These are phyloP conservation scores for Amazona ochrocephala DNA, from an alignment of 2,797 vertebrate species.

Conservation along the genomic window DNA sequence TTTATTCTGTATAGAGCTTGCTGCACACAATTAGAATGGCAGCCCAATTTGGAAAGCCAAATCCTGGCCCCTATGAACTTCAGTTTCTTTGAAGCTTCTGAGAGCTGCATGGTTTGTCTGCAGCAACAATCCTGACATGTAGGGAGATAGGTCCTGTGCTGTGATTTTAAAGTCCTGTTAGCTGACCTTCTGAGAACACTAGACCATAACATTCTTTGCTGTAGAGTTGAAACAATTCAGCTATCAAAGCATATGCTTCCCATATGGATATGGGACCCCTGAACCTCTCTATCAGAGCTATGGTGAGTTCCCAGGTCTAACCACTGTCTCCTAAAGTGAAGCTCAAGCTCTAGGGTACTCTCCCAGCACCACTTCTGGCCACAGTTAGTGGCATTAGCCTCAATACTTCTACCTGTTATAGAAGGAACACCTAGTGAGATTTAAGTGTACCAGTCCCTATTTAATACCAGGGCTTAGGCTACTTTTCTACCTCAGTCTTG, in stretches of 20 bases:
- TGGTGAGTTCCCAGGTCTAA: not conserved
- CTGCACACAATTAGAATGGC: not conserved
- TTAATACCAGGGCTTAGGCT: constrained; percentile 23
- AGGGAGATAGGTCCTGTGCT: not conserved
- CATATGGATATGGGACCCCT: not conserved
- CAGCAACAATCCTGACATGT: not conserved
- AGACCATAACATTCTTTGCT: not conserved
- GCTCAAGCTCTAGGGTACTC: not conserved
- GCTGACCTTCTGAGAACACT: not conserved
- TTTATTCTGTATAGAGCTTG: not conserved
- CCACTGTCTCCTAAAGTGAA: not conserved
- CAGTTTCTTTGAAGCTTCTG: not conserved
- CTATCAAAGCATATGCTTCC: not conserved
- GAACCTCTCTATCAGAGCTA: not conserved
- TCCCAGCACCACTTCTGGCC: not conserved
- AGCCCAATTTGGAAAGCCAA: not conserved
- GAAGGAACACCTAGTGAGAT: not conserved
- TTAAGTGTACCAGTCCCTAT: not conserved
- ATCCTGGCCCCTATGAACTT: rapidly evolving
- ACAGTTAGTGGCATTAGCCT: not conserved
- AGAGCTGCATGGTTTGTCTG: not conserved
- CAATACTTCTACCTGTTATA: not conserved
- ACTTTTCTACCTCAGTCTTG: constrained; percentile 50
- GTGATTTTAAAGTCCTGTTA: not conserved
- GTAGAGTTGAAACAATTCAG: not conserved